phyloP scores from a whole-genome alignment of 2,888 invertebrate genomes.

The Biston betularia region DNA sequence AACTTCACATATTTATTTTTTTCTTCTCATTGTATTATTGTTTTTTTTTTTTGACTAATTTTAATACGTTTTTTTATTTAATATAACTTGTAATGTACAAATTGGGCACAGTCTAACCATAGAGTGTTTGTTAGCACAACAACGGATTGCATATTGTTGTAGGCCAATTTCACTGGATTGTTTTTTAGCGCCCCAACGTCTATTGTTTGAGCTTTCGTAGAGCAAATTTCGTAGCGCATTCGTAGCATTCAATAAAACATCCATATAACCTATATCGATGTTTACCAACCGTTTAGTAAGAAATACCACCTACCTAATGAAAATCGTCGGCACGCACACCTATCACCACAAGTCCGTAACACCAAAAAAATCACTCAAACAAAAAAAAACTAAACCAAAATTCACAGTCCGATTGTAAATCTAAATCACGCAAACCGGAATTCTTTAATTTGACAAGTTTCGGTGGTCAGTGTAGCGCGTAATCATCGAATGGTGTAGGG shows the following conservation, averaged over 20 bases:
- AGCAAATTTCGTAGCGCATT: not conserved
- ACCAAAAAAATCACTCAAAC: constrained; percentile 63
- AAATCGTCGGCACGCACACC: constrained; percentile 47
- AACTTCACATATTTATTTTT: too few species aligned
- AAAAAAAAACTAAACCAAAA: constrained; percentile 55
- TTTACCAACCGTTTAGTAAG: constrained; percentile 15
- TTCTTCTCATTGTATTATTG: too few species aligned
- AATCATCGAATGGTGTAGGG: constrained; percentile 82
- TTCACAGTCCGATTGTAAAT: constrained; percentile 65
- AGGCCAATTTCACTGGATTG: constrained; percentile 9
- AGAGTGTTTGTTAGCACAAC: not conserved
- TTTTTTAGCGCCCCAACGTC: not conserved
- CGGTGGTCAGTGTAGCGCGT: constrained; percentile 80
- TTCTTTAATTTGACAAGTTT: constrained; percentile 82
- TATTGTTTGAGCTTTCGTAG: not conserved
- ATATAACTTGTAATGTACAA: too few species aligned
- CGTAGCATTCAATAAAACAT: not conserved
- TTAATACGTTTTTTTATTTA: too few species aligned
- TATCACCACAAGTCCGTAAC: constrained; percentile 48
- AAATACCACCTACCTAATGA: constrained; percentile 51
- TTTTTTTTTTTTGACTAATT: too few species aligned
- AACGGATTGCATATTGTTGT: not conserved
- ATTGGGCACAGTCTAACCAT: not conserved
- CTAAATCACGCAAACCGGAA: constrained; percentile 65
- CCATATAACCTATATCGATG: not conserved